These are phyloP conservation scores for Omphaloscelis lunosa DNA, from an alignment of 2,888 invertebrate species.

Conservation along the genomic window DNA sequence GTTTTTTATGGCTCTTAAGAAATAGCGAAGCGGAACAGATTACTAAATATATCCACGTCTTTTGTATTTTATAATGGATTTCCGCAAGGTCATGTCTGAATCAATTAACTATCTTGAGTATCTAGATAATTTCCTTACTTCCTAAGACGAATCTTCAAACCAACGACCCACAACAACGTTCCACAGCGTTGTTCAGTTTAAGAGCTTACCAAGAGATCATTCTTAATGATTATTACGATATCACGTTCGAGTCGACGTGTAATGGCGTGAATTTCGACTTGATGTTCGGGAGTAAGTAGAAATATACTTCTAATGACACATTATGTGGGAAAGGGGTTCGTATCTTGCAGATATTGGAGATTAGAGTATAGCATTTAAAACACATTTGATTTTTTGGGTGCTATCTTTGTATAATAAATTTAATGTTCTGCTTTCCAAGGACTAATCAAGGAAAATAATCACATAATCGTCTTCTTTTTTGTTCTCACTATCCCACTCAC, in stretches of 20 bases:
- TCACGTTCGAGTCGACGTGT: conserved; percentile 40
- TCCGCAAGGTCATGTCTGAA: too few species aligned
- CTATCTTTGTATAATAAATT: not conserved
- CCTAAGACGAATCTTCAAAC: not conserved
- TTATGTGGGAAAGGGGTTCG: not conserved
- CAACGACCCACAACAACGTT: conserved; percentile 4
- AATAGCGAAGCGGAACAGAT: too few species aligned
- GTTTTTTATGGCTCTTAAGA: too few species aligned
- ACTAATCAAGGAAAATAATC: too few species aligned
- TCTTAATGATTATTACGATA: conserved; percentile 56
- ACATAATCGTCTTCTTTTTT: too few species aligned
- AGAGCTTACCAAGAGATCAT: conserved; percentile 32
- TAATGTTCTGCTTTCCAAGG: too few species aligned
- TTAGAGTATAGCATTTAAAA: not conserved
- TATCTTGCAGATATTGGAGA: conserved; percentile 35
- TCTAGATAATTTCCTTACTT: not conserved
- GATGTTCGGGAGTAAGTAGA: conserved; percentile 6
- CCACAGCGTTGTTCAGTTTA: not conserved
- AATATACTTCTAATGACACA: conserved; percentile 41
- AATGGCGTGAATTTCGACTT: conserved; percentile 43
- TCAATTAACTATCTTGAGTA: too few species aligned
- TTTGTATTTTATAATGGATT: too few species aligned
- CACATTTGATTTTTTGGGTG: not conserved
- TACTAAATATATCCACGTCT: too few species aligned
- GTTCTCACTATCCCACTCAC: too few species aligned